Conservation (phyloP, 2,797 vertebrate species). For the Propithecus perrieri region DNA sequence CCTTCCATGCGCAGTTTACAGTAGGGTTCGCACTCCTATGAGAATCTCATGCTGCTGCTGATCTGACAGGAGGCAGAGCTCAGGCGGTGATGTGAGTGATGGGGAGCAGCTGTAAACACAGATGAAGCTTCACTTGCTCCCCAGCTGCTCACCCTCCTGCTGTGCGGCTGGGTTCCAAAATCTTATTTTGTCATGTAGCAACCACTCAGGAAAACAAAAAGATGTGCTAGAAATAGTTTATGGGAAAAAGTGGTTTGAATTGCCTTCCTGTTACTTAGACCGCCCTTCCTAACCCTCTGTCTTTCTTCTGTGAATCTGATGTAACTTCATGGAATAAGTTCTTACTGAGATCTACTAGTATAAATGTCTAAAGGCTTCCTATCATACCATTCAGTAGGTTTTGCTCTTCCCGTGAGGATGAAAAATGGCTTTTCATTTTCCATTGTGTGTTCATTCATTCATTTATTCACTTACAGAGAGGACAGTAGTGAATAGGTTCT, state of each 20-base stretch:
- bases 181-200: background rate
- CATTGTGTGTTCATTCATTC: background rate
- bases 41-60: too few relatives aligned
- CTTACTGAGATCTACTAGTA: background rate
- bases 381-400: background rate
- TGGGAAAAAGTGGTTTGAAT: background rate
- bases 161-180: rapidly evolving
- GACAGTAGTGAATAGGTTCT: background rate
- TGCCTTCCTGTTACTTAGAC: slow-evolving; percentile 48
- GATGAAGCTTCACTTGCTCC: too few relatives aligned
- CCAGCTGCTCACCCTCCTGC: too few relatives aligned
- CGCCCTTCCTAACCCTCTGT: background rate
- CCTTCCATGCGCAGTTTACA: too few relatives aligned
- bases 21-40: rapidly evolving
- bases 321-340: slow-evolving; percentile 13
- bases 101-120: too few relatives aligned
- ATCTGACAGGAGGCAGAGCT: too few relatives aligned
- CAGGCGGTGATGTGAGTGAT: too few relatives aligned
- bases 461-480: background rate
- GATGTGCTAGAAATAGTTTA: slow-evolving; percentile 42
- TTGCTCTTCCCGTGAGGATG: background rate
- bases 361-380: background rate
- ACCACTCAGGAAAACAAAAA: background rate
- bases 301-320: background rate
- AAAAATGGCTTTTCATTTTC: background rate